These are phyloP conservation scores for Leucoptera coffeella DNA, from an alignment of 2,888 invertebrate genomes.

Conservation along the genomic window DNA sequence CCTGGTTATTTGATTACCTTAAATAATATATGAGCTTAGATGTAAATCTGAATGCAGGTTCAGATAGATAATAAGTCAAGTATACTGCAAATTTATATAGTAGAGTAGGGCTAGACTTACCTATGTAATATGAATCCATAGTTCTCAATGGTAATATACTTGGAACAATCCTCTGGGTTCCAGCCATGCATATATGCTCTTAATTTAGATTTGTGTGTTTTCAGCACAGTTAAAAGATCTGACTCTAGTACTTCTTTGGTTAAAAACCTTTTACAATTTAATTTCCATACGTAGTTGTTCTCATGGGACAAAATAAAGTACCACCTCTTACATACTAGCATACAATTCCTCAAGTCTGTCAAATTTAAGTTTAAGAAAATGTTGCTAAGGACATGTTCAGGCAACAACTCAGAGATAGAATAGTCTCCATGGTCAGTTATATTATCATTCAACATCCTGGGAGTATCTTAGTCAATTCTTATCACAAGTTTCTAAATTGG, in stretches of 20 bases:
- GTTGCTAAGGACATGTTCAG: conserved; percentile 78
- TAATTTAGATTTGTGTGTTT: conserved; percentile 89
- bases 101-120: conserved; percentile 15
- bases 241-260: conserved; percentile 83
- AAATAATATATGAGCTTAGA: too few species aligned
- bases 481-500: too few species aligned
- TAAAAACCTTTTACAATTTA: conserved; percentile 79
- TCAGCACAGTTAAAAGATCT: conserved; percentile 80
- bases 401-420: conserved; percentile 58
- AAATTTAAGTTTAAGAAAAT: conserved; percentile 89
- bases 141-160: conserved; percentile 93
- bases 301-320: conserved; percentile 84
- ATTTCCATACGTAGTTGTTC: conserved; percentile 92
- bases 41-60: too few species aligned
- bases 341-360: conserved; percentile 81
- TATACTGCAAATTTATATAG: not conserved
- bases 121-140: conserved; percentile 96
- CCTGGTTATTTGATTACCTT: too few species aligned
- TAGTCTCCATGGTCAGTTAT: conserved; percentile 31
- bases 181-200: conserved; percentile 92
- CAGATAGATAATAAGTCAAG: too few species aligned
- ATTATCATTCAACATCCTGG: too few species aligned
- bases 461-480: too few species aligned
- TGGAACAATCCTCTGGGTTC: conserved; percentile 96
- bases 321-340: conserved; percentile 92